Base-by-base conservation (phyloP, 2,113 vertebrate genomes). In the Vombatus ursinus region DNA sequence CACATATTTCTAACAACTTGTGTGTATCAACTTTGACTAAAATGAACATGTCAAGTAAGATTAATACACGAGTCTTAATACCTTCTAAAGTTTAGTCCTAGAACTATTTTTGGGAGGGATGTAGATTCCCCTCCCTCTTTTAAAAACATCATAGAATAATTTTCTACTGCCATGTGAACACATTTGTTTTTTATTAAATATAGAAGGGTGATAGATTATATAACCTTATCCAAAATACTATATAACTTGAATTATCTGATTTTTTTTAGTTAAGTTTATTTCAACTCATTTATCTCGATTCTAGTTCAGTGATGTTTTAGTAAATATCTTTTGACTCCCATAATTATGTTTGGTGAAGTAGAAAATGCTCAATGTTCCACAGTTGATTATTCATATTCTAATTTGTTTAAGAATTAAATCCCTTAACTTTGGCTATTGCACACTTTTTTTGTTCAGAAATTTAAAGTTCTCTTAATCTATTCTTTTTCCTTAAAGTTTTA, bases 401-500 rank as follows among this genome's bases (percentile, higher is more conserved):
- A 37, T 93, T 95, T 91, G 37, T 90, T 26, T 93, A 91, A 95
- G 24, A 57, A 92, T 47, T 96, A 94, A 94, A 94, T 91, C 25
- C 3, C 12, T 52, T 95, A 51, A 51, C 50, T 93, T 50, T 94
- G 95, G n/a, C 48, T 93, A 11, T 48, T 93, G 49, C 93, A 51
- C 90, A 90, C 22, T 95, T 93, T 28, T 57, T 6, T 95, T 95
- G 91, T 91, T 57, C 2, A n/a, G 77, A 95, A 91, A 6, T 12
- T 84, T 95, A 93, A 61, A 23, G 1, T 91, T 89, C 8, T 90
- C 23, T 50, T 57, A 91, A 23, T 93, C 12, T 77, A 24, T 61
- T 68, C 90, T 91, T 95, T 92, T 44, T 22, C 47, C 23, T 92
- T 94, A 77, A 23, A 48, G 25, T 92, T 96, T 8, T 89, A 9